A percentile compares a stretch with the other conserved stretches of the same genome.
Conservation (phyloP, 2,888 invertebrate species). For the Harpalus rubripes region DNA sequence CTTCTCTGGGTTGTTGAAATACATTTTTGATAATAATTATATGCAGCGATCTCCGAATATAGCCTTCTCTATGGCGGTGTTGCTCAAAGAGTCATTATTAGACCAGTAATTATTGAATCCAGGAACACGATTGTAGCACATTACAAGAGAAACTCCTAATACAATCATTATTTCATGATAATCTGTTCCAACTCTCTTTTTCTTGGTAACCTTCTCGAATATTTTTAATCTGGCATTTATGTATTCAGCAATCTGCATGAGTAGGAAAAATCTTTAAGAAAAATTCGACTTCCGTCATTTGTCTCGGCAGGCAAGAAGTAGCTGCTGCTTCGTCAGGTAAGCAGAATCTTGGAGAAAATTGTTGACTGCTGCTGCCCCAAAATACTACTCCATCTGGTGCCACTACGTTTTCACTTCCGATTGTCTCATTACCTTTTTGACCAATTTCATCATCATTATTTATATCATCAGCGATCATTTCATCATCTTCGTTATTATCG, state of each 20-base stretch:
- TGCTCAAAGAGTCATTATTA: conserved; percentile 52
- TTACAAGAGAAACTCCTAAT: conserved; percentile 56
- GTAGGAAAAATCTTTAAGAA: neutral
- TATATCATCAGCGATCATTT: conserved; percentile 39
- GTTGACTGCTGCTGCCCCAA: conserved; percentile 25
- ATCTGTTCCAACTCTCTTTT: neutral
- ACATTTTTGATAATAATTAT: conserved; percentile 60
- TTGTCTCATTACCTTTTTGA: conserved; percentile 59
- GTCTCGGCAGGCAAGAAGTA: neutral
- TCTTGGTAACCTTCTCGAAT: conserved; percentile 14
- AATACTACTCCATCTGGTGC: conserved; percentile 50
- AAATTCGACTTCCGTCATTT: neutral
- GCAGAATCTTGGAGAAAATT: conserved; percentile 14
- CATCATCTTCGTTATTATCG: conserved; percentile 56
- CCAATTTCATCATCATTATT: conserved; percentile 49
- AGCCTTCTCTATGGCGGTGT: conserved; percentile 40
- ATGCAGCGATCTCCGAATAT: conserved; percentile 1
- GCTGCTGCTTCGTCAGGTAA: conserved; percentile 7
- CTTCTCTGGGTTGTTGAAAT: conserved; percentile 66
- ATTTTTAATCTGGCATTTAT: conserved; percentile 45
- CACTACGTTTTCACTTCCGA: conserved; percentile 59
- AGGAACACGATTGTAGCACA: conserved; percentile 57
- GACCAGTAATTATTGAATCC: conserved; percentile 52
- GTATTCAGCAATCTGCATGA: conserved; percentile 12
- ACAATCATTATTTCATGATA: conserved; percentile 63